Percentiles rank a stretch among this genome's conserved stretches.
Evolutionary conservation across 2,888 invertebrate species (phyloP).

Genomic region (Caenorhabditis afra): DNA sequence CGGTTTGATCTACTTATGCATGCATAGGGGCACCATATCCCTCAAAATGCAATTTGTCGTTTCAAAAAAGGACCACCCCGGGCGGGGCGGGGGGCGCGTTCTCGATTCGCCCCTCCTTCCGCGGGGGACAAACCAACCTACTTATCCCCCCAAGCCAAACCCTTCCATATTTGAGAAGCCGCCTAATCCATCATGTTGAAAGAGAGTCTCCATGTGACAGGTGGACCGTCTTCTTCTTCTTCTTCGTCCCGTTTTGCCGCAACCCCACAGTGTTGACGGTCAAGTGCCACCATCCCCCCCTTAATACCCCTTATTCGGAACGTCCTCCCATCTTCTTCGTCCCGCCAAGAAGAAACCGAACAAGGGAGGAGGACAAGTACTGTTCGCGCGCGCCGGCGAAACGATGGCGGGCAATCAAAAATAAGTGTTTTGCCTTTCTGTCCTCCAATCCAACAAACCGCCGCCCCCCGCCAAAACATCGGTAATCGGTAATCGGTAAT

Average conservation of each 20-base stretch:
- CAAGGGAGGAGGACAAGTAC: conserved; percentile 4
- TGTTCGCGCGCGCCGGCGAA: too few relatives aligned
- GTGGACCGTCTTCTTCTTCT: conserved; percentile 8
- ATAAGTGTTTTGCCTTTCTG: conserved; percentile 3
- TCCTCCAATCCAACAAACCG: too few relatives aligned
- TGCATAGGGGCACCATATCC: background rate
- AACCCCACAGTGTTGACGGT: conserved; percentile 33
- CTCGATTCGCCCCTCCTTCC: background rate
- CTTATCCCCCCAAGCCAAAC: too few relatives aligned
- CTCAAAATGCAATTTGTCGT: too few relatives aligned
- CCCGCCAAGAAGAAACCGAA: background rate
- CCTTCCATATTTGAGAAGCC: conserved; percentile 7
- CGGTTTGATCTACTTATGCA: conserved; percentile 11
- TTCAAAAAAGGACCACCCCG: too few relatives aligned
- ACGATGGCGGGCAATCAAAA: background rate
- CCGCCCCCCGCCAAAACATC: too few relatives aligned
- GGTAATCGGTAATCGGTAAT: too few relatives aligned
- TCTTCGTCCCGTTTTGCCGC: conserved; percentile 28
- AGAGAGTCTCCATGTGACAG: conserved; percentile 43
- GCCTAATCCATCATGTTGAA: conserved; percentile 46
- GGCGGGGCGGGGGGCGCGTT: background rate
- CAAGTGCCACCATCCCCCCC: conserved; percentile 17
- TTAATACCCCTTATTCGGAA: conserved; percentile 8
- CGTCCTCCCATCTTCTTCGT: background rate
- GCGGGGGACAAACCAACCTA: background rate